phyloP scores from a whole-genome alignment of 2,797 vertebrate species.

The Malacoraja senta region DNA sequence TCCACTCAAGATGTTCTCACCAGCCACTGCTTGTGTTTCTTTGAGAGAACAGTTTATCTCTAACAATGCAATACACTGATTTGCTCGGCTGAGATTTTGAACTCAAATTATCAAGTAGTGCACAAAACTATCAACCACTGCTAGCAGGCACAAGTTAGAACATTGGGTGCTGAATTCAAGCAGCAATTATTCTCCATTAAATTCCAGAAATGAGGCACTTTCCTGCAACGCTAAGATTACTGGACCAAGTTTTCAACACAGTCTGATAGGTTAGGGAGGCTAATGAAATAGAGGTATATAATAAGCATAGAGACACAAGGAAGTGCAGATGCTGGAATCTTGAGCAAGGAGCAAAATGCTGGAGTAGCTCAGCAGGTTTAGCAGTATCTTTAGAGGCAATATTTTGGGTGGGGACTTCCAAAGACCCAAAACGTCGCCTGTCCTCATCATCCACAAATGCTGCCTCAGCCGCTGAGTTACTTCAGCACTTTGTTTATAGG shows the following conservation, averaged over 20 bases:
- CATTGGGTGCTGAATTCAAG: neutral
- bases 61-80: neutral
- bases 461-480: too few relatives aligned
- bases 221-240: neutral
- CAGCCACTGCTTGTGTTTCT: neutral
- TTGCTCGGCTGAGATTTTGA: neutral
- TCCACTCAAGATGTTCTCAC: neutral
- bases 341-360: too few relatives aligned
- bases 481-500: too few relatives aligned
- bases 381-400: too few relatives aligned
- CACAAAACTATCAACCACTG: neutral
- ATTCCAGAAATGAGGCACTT: neutral
- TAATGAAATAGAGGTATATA: neutral
- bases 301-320: neutral
- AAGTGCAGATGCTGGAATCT: too few relatives aligned
- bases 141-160: neutral
- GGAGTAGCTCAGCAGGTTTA: too few relatives aligned
- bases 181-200: neutral
- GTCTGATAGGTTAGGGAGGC: neutral
- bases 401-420: too few relatives aligned
- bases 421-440: too few relatives aligned
- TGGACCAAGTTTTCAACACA: neutral
- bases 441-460: too few relatives aligned
- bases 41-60: neutral
- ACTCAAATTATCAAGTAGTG: neutral